Evolutionary conservation across 2,797 vertebrate species (phyloP).

Genomic region (Mormyrus hasselquistii): DNA sequence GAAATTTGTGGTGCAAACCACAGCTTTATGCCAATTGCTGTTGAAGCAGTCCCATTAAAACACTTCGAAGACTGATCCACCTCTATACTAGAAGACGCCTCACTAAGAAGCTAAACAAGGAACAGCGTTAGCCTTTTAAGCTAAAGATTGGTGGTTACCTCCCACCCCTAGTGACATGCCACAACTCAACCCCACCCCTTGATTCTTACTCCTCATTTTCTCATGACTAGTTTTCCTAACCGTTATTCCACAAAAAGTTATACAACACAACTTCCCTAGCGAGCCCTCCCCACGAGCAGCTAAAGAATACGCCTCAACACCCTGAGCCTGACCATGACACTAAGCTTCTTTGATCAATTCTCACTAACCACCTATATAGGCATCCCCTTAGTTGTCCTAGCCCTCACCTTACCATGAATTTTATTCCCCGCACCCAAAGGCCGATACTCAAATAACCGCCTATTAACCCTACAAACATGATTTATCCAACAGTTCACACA

Average conservation of each 20-base stretch:
- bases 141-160: neutral
- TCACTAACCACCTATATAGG: no score
- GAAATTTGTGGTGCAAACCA: neutral
- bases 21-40: neutral
- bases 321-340: no score
- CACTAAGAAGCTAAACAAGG: neutral
- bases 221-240: neutral
- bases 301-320: no score
- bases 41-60: conserved; percentile 37
- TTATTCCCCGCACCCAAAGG: no score
- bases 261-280: no score
- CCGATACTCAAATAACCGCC: no score
- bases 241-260: neutral
- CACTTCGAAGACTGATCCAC: conserved; percentile 33
- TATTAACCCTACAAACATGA: no score
- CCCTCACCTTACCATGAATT: no score
- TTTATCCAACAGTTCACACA: no score
- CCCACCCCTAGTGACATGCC: neutral
- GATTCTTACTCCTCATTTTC: neutral
- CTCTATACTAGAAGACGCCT: conserved; percentile 17
- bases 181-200: neutral
- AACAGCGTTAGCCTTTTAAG: neutral
- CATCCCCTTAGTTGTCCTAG: no score
- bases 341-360: no score
- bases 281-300: no score